Evolutionary conservation across 2,888 invertebrate genomes (phyloP).

Genomic region (Ischnus inquisitorius): DNA sequence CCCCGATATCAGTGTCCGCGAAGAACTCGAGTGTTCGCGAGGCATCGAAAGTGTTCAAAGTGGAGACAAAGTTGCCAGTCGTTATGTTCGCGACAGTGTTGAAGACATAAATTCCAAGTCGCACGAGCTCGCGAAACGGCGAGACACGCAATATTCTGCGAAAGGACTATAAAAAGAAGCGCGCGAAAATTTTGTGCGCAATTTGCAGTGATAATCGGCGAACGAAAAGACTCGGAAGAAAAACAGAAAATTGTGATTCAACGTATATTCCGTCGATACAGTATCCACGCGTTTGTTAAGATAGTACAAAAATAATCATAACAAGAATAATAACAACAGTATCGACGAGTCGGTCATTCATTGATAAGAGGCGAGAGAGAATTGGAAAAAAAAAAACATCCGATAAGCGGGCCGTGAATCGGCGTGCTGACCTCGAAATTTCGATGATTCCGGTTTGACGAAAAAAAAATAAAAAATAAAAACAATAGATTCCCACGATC

Average conservation of each 20-base stretch:
- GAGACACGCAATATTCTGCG: too few species aligned
- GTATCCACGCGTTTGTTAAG: neutral
- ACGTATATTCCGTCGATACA: slow-evolving; percentile 3
- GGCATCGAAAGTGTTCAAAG: slow-evolving; percentile 24
- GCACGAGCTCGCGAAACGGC: too few species aligned
- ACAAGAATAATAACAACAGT: slow-evolving; percentile 24
- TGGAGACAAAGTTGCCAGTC: slow-evolving; percentile 12
- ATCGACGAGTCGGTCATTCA: neutral
- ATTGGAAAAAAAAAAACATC: slow-evolving; percentile 14
- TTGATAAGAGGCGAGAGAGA: slow-evolving; percentile 34
- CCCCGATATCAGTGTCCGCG: neutral
- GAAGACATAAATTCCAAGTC: too few species aligned
- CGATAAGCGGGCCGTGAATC: slow-evolving; percentile 72
- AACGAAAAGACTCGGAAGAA: too few species aligned
- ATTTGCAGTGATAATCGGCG: too few species aligned
- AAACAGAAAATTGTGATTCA: neutral
- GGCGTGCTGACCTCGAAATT: slow-evolving; percentile 67
- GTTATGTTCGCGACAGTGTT: neutral
- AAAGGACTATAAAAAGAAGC: too few species aligned
- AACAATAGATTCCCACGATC: neutral
- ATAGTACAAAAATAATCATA: slow-evolving; percentile 30
- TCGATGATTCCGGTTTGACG: slow-evolving; percentile 78
- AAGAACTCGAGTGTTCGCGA: slow-evolving; percentile 10
- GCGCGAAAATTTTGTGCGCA: too few species aligned
- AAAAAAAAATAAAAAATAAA: slow-evolving; percentile 15